A percentile compares a stretch with the other conserved stretches of the same genome.
Conservation (phyloP, 2,113 vertebrate genomes). For the Egretta garzetta region DNA sequence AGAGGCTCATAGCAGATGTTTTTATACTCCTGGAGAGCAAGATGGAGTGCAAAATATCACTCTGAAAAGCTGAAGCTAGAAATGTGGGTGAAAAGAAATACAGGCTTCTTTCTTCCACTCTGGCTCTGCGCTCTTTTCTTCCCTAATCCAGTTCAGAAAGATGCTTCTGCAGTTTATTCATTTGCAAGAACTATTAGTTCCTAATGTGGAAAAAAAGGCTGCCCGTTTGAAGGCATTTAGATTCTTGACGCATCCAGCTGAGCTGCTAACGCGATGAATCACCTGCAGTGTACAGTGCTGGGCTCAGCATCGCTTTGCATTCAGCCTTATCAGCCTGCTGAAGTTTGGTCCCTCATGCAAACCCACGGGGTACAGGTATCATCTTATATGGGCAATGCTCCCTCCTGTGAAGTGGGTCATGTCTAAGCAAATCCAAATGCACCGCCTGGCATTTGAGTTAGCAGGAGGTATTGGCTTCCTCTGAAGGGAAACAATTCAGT, state of each 20-base stretch:
- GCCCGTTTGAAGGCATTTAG: not conserved
- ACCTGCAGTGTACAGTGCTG: not conserved
- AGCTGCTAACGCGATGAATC: not conserved
- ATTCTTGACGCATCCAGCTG: not conserved
- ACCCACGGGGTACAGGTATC: not conserved
- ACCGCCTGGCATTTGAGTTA: not conserved
- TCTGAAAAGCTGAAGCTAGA: not conserved
- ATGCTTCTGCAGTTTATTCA: not conserved
- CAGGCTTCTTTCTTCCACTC: not conserved
- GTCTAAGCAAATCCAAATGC: constrained; percentile 30
- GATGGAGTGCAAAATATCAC: rapidly evolving
- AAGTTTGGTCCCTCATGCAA: not conserved
- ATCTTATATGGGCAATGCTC: not conserved
- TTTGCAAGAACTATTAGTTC: not conserved
- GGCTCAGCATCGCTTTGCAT: not conserved
- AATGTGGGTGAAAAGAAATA: not conserved
- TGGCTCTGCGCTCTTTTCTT: not conserved
- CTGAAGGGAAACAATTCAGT: not conserved
- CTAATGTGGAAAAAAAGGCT: not conserved
- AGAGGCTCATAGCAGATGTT: not conserved
- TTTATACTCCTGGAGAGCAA: not conserved
- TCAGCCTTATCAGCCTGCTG: not conserved
- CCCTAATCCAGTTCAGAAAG: not conserved
- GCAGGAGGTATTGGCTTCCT: not conserved
- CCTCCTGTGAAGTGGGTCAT: not conserved